Base-by-base conservation (phyloP, 2,888 invertebrate genomes). In the Xylota segnis region DNA sequence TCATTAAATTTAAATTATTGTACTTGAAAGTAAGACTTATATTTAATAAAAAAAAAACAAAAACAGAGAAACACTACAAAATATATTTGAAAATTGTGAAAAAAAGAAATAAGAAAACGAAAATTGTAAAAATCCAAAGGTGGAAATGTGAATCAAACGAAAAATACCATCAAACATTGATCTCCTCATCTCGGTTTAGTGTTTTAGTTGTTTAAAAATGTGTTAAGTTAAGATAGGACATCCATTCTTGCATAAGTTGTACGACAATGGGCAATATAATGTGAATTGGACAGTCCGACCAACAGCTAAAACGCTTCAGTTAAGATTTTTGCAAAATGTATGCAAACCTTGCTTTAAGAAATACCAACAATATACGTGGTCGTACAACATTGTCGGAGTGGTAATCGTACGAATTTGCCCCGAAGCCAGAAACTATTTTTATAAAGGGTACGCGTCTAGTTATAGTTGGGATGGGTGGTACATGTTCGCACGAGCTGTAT, bases 11-110 rank as follows among this genome's bases (percentile, higher is more conserved):
- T 90, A 89, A 90, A 89, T 90, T 90, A 90, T 89, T 91, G 89
- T 90, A 91, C 89, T 91, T 91, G 89, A 90, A 90, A 89, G 88
- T 91, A 90, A 91, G 91, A 91, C 90, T 90, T 90, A 91, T 90
- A 90, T 90, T 90, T 90, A 91, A 89, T 88, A 59, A 68, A 61
- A 43, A 43, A 83, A 14, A 52, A 50, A 74, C 68, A 66, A 83
- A n/a, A n/a, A n/a, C n/a, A n/a, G 61, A 65, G 52, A 74, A 88
- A 77, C 59, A 45, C 18, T 9, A 58, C 4, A 10, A 14, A 12
- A 45, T 54, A 71, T n/a, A 14, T 27, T 14, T 27, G n/a, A 52
- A 43, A 14, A 16, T n/a, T n/a, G n/a, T n/a, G n/a, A 12, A 65
- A 34, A 10, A 32, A 32, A 14, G 9, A 16, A 10, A 61, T n/a